Evolutionary conservation across 2,888 invertebrate genomes (phyloP).

Genomic region (Agapetus fuscipes): DNA sequence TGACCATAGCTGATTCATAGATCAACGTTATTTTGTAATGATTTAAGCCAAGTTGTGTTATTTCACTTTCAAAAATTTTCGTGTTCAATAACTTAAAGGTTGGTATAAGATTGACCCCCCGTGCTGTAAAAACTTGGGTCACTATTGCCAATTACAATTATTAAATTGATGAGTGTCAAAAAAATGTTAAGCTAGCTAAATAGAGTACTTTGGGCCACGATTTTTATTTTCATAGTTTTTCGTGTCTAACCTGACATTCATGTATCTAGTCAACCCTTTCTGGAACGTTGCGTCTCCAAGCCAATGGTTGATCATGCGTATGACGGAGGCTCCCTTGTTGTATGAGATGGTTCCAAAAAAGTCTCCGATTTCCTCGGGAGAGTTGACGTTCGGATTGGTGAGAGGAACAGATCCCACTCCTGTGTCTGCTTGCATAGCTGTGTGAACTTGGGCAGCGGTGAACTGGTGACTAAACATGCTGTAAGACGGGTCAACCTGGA

Average conservation of each 20-base stretch:
- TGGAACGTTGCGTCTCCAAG: conserved; percentile 45
- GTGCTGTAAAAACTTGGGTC: too few species aligned
- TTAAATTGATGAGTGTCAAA: too few species aligned
- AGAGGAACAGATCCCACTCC: conserved; percentile 48
- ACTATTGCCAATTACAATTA: too few species aligned
- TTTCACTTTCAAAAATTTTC: too few species aligned
- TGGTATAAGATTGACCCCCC: too few species aligned
- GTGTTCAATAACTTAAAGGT: too few species aligned
- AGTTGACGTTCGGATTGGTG: conserved; percentile 43
- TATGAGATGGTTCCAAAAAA: conserved; percentile 62
- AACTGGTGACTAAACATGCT: conserved; percentile 46
- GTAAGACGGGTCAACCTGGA: conserved; percentile 4
- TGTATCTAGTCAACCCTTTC: conserved; percentile 45
- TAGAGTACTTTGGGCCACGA: too few species aligned
- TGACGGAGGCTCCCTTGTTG: conserved; percentile 54
- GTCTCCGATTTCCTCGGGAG: conserved; percentile 45
- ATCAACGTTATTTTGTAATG: too few species aligned
- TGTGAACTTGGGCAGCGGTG: conserved; percentile 58
- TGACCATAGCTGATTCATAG: too few species aligned
- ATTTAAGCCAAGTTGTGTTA: too few species aligned
- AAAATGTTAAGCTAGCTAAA: too few species aligned
- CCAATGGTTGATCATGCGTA: conserved; percentile 59
- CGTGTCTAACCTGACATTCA: conserved; percentile 30
- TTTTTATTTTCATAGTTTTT: too few species aligned
- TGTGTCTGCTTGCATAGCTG: conserved; percentile 51